Percentiles rank a stretch among this genome's conserved stretches.
These are phyloP conservation scores for Leptopterna dolabrata DNA, from an alignment of 2,888 invertebrate species.

Conservation along the genomic window DNA sequence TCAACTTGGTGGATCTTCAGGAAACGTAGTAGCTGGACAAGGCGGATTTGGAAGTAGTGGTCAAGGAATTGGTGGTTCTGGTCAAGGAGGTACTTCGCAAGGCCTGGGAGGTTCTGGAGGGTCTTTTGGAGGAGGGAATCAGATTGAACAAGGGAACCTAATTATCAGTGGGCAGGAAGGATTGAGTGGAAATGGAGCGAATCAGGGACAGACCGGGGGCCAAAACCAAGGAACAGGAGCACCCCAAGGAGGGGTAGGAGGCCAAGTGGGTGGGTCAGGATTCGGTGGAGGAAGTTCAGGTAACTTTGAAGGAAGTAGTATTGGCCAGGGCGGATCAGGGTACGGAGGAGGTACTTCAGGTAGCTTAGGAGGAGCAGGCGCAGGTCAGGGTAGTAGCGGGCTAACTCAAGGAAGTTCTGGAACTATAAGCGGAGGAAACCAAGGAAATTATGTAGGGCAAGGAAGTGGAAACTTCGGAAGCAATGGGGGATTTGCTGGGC, in stretches of 20 bases:
- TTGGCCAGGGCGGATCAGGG: background rate
- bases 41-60: slow-evolving; percentile 17
- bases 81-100: slow-evolving; percentile 4
- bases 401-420: background rate
- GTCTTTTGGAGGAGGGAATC: slow-evolving; percentile 1
- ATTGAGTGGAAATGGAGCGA: background rate
- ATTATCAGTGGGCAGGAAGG: background rate
- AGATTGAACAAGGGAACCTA: background rate
- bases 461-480: background rate
- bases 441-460: background rate
- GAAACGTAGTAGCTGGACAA: background rate
- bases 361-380: background rate
- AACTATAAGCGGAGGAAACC: background rate
- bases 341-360: background rate
- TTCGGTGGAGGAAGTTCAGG: background rate
- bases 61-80: background rate
- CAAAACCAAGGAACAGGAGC: slow-evolving; percentile 35
- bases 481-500: slow-evolving; percentile 27
- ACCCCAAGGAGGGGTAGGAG: background rate
- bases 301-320: background rate
- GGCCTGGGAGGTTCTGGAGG: slow-evolving; percentile 19
- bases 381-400: background rate
- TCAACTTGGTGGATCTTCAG: background rate
- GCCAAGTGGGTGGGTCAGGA: slow-evolving; percentile 24
- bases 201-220: background rate